Evolutionary conservation across 2,888 invertebrate species (phyloP).

Genomic region (Coleophora deauratella): DNA sequence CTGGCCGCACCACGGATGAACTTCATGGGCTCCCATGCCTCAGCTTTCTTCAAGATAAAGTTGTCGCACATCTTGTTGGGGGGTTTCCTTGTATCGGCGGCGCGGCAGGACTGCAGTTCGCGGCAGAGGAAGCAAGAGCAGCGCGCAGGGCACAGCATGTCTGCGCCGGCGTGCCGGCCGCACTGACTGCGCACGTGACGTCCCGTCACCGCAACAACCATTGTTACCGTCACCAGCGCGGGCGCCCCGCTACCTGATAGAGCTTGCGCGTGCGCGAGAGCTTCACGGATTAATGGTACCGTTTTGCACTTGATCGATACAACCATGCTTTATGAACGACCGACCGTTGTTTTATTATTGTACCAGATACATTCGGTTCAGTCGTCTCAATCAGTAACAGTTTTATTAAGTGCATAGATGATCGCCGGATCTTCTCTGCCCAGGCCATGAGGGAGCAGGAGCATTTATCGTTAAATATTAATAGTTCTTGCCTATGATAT

Average conservation of each 20-base stretch:
- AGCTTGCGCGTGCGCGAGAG: slow-evolving; percentile 31
- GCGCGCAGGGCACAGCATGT: slow-evolving; percentile 81
- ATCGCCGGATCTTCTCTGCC: slow-evolving; percentile 25
- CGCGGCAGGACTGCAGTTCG: slow-evolving; percentile 78
- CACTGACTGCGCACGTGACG: slow-evolving; percentile 42
- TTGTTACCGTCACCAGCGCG: slow-evolving; percentile 17
- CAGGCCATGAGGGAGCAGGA: slow-evolving; percentile 5
- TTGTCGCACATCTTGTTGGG: slow-evolving; percentile 62
- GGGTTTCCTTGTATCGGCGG: slow-evolving; percentile 61
- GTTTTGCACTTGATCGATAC: slow-evolving; percentile 18
- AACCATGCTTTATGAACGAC: background rate
- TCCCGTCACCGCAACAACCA: slow-evolving; percentile 16
- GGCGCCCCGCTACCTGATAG: slow-evolving; percentile 35
- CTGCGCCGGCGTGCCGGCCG: slow-evolving; percentile 56
- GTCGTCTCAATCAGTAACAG: background rate
- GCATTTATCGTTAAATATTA: slow-evolving; percentile 22
- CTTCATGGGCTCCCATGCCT: slow-evolving; percentile 67
- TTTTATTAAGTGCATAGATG: slow-evolving; percentile 2
- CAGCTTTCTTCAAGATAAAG: slow-evolving; percentile 72
- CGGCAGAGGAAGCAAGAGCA: slow-evolving; percentile 85
- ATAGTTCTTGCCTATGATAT: slow-evolving; percentile 10
- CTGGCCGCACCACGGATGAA: slow-evolving; percentile 64
- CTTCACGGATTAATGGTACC: slow-evolving; percentile 52
- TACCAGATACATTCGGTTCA: background rate
- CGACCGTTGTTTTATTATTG: background rate